Conservation (phyloP, 92 coral and sea anemone genomes). For the Heliopora coerulea region DNA sequence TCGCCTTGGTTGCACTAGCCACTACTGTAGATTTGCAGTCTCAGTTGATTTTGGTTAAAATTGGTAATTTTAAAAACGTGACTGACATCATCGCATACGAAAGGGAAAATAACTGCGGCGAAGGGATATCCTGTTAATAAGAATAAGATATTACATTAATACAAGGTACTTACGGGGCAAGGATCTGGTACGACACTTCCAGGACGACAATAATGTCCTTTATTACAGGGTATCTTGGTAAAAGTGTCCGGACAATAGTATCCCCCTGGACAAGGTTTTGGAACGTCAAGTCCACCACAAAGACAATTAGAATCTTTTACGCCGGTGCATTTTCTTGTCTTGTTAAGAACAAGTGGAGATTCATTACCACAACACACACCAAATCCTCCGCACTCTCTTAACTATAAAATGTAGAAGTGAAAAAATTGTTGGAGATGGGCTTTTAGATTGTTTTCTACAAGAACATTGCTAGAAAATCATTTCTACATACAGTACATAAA, state of each 20-base stretch:
- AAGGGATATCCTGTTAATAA: too few relatives aligned
- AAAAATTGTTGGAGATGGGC: too few relatives aligned
- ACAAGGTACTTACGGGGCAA: constrained; percentile 22
- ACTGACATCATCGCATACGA: too few relatives aligned
- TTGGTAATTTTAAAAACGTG: too few relatives aligned
- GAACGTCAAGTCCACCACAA: constrained; percentile 21
- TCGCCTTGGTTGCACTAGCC: too few relatives aligned
- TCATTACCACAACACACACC: constrained; percentile 30
- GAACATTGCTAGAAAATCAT: too few relatives aligned
- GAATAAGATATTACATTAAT: too few relatives aligned
- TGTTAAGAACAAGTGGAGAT: constrained; percentile 18
- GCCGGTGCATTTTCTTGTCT: constrained; percentile 7
- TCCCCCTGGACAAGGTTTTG: constrained; percentile 38
- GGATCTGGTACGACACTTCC: constrained; percentile 35
- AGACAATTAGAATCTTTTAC: constrained; percentile 19
- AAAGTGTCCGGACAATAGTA: constrained; percentile 25
- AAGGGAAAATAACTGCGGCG: too few relatives aligned
- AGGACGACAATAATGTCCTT: constrained; percentile 38
- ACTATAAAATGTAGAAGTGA: constrained; percentile 28
- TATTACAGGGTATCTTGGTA: background rate
- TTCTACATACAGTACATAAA: too few relatives aligned
- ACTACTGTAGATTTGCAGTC: too few relatives aligned
- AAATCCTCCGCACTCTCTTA: constrained; percentile 7
- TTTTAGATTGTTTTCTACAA: too few relatives aligned
- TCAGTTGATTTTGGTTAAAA: too few relatives aligned